Evolutionary conservation across 2,888 invertebrate species (phyloP).

Genomic region (Agonopterix heracliana): DNA sequence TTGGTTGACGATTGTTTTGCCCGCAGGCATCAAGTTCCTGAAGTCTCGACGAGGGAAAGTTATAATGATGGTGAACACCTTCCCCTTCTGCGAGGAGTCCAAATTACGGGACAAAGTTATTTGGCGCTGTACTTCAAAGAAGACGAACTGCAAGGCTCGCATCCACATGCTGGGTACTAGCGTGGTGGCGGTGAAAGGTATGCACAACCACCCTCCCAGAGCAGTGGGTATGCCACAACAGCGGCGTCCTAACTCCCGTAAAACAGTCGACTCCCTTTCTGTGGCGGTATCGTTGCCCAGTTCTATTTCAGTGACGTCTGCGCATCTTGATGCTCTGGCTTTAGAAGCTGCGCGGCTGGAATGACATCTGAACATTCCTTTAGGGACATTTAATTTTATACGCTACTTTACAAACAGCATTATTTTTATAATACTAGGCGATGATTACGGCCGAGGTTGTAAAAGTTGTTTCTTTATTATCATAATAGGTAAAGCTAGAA

Average conservation of each 20-base stretch:
- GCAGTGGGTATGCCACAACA: conserved; percentile 42
- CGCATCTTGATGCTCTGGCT: conserved; percentile 1
- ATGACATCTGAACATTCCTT: not conserved
- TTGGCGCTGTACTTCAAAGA: conserved; percentile 73
- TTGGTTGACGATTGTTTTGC: conserved; percentile 46
- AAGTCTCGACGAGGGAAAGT: conserved; percentile 71
- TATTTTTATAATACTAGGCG: not conserved
- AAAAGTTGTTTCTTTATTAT: too few relatives aligned
- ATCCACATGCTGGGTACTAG: conserved; percentile 68
- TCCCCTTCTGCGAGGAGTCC: conserved; percentile 73
- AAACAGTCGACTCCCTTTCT: conserved; percentile 22
- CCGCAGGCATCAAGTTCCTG: conserved; percentile 69
- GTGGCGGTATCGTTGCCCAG: conserved; percentile 7
- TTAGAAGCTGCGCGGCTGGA: conserved; percentile 1
- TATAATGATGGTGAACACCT: conserved; percentile 74
- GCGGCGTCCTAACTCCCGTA: conserved; percentile 26
- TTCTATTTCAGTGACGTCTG: not conserved
- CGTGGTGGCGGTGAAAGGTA: conserved; percentile 69
- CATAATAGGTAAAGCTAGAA: too few relatives aligned
- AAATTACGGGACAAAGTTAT: conserved; percentile 70
- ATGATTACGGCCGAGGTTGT: too few relatives aligned
- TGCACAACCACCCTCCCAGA: conserved; percentile 71
- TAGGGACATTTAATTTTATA: not conserved
- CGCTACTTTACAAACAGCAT: not conserved
- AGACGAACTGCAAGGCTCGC: conserved; percentile 70